Conservation (phyloP, 2,113 vertebrate genomes). For the Macrotis lagotis region DNA sequence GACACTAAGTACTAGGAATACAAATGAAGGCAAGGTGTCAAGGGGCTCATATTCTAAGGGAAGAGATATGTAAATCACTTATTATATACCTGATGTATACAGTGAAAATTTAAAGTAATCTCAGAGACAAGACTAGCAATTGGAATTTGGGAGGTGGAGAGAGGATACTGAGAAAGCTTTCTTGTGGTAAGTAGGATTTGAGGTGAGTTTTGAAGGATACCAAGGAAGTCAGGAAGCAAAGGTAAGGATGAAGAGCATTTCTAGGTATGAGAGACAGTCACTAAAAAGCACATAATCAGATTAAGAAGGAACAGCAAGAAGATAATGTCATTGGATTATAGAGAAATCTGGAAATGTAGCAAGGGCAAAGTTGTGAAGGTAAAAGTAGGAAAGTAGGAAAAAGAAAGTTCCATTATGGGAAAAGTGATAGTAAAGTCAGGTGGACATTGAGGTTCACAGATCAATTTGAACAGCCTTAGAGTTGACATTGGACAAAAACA, state of each 20-base stretch:
- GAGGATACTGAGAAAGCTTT: not conserved
- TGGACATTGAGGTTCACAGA: constrained; percentile 52
- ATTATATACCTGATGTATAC: not conserved
- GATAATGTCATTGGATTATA: not conserved
- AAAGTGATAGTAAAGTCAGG: constrained; percentile 2
- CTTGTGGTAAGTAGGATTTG: not conserved
- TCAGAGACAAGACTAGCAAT: not conserved
- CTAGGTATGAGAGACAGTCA: not conserved
- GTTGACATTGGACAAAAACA: constrained; percentile 17
- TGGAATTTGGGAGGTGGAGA: not conserved
- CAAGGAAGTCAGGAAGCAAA: not conserved
- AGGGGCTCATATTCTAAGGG: not conserved
- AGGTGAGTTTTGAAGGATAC: not conserved
- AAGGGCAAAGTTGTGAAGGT: not conserved
- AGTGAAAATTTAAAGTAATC: not conserved
- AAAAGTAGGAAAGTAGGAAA: constrained; percentile 28
- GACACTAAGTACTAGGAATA: not conserved
- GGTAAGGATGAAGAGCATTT: not conserved
- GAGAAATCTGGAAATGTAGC: not conserved
- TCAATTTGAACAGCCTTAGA: constrained; percentile 23
- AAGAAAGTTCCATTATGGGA: constrained; percentile 13
- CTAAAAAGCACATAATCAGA: not conserved
- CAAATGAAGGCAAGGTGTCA: not conserved
- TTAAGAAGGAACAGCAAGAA: not conserved
- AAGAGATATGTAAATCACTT: not conserved